A percentile compares a stretch with the other conserved stretches of the same genome.
phyloP scores from a whole-genome alignment of 2,888 invertebrate species.

The Acleris holmiana region DNA sequence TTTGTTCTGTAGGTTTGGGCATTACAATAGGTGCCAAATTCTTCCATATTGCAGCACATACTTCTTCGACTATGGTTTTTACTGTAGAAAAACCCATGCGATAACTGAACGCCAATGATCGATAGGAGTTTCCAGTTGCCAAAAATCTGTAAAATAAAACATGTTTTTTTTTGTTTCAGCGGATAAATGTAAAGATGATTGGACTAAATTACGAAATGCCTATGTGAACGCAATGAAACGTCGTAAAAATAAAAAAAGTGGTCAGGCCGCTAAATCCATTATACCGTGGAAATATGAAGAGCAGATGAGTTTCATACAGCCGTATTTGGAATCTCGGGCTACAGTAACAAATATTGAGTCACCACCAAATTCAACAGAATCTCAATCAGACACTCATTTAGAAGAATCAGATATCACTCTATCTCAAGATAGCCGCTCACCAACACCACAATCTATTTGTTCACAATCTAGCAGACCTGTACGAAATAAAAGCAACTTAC shows the following conservation, averaged over 20 bases:
- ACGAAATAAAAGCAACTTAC: no score
- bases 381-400: no score
- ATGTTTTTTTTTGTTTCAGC: constrained; percentile 8
- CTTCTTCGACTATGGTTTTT: constrained; percentile 39
- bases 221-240: constrained; percentile 4
- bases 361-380: no score
- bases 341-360: no score
- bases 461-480: no score
- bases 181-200: constrained; percentile 2
- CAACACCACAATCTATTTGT: no score
- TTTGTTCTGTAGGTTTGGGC: constrained; percentile 36
- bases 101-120: constrained; percentile 37
- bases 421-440: no score
- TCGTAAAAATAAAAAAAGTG: neutral
- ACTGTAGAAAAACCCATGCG: constrained; percentile 38
- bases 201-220: constrained; percentile 2
- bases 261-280: neutral
- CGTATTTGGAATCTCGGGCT: no score
- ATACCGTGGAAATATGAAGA: constrained; percentile 1
- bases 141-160: neutral
- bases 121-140: no score
- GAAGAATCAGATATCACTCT: no score
- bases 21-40: constrained; percentile 38
- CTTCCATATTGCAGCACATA: constrained; percentile 41
- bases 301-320: no score